Percentiles rank a stretch among this genome's conserved stretches.
Conservation (phyloP, 2,888 invertebrate species). For the Erebia palarica region DNA sequence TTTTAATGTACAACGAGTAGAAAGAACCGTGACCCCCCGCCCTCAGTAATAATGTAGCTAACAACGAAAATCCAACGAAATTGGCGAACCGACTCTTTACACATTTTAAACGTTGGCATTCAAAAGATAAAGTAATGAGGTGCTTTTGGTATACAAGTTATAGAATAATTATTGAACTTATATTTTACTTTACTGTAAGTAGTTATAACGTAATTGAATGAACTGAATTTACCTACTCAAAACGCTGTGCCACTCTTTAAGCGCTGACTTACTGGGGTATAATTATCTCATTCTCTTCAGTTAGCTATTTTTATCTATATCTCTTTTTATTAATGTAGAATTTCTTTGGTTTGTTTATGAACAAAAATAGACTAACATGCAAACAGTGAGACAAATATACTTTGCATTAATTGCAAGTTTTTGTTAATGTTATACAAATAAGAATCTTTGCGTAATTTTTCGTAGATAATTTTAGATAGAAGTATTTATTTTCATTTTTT, state of each 20-base stretch:
- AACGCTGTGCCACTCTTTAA: background rate
- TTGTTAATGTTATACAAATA: too few species aligned
- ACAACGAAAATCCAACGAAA: slow-evolving; percentile 58
- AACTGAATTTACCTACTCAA: background rate
- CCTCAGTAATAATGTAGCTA: slow-evolving; percentile 63
- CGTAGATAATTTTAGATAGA: too few species aligned
- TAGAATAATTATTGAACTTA: background rate
- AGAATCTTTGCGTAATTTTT: too few species aligned
- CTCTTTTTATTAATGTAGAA: too few species aligned
- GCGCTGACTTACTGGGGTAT: too few species aligned
- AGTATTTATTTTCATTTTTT: too few species aligned
- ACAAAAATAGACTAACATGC: too few species aligned
- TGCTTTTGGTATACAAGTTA: slow-evolving; percentile 22
- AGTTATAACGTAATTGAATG: background rate
- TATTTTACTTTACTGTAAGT: background rate
- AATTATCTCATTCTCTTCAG: too few species aligned
- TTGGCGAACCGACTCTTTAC: slow-evolving; percentile 48
- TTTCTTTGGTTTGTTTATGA: too few species aligned
- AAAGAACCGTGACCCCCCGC: slow-evolving; percentile 54
- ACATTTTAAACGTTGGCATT: slow-evolving; percentile 44
- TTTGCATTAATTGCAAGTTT: too few species aligned
- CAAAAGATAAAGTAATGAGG: slow-evolving; percentile 38
- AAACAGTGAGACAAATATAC: too few species aligned
- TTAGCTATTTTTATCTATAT: too few species aligned
- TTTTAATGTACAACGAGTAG: slow-evolving; percentile 74